Percentiles rank a stretch among this genome's conserved stretches.
phyloP scores from a whole-genome alignment of 2,797 vertebrate genomes.

The Dicrostonyx torquatus region DNA sequence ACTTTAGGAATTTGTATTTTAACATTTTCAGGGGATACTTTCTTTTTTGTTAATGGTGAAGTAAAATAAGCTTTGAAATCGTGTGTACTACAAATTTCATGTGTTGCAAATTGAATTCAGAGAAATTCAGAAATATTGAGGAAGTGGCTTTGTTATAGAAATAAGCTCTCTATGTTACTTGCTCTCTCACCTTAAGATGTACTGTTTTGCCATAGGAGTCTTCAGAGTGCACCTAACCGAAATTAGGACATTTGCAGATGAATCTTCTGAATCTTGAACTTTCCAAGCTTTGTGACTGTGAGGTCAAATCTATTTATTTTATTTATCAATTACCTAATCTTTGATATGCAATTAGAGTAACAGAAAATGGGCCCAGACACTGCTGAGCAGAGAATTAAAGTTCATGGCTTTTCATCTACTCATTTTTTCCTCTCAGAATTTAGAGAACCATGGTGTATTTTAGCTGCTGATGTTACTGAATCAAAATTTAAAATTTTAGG shows the following conservation, averaged over 20 bases:
- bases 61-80: background rate
- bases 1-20: background rate
- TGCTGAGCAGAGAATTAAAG: background rate
- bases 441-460: background rate
- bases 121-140: background rate
- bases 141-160: background rate
- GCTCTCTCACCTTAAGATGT: background rate
- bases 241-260: background rate
- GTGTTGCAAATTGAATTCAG: background rate
- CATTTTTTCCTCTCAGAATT: background rate
- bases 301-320: background rate
- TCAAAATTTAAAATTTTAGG: background rate
- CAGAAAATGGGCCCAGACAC: background rate
- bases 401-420: background rate
- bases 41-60: constrained; percentile 24
- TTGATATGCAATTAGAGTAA: background rate
- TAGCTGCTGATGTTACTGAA: background rate
- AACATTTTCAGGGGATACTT: background rate
- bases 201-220: background rate
- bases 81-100: background rate
- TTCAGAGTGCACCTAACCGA: background rate
- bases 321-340: background rate
- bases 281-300: background rate
- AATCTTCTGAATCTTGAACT: background rate
- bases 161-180: background rate